These are phyloP conservation scores for Andrena hattorfiana DNA, from an alignment of 2,888 invertebrate genomes.

Conservation along the genomic window DNA sequence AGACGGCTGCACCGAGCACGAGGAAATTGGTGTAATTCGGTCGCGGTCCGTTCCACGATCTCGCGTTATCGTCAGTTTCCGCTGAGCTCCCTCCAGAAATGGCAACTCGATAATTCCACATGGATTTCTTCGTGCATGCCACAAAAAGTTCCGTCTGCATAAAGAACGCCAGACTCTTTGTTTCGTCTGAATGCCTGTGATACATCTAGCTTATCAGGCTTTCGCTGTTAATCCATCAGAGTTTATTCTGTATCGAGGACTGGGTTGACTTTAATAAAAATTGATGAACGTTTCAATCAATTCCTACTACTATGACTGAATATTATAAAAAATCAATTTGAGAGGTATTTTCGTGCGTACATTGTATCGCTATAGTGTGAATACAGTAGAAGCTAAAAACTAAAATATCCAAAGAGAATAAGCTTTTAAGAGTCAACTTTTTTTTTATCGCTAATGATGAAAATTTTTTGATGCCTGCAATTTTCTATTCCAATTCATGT, in stretches of 20 bases:
- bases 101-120: constrained; percentile 52
- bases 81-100: constrained; percentile 41
- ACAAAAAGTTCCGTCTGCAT: background rate
- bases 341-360: too few relatives aligned
- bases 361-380: too few relatives aligned
- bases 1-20: constrained; percentile 37
- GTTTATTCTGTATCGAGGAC: constrained; percentile 2
- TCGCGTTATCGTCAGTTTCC: constrained; percentile 62
- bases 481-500: too few relatives aligned
- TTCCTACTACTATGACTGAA: too few relatives aligned
- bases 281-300: too few relatives aligned
- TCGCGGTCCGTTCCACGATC: constrained; percentile 56
- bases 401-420: too few relatives aligned
- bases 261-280: too few relatives aligned
- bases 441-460: too few relatives aligned
- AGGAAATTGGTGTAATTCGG: constrained; percentile 72
- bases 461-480: too few relatives aligned
- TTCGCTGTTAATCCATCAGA: background rate
- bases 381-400: too few relatives aligned
- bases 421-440: too few relatives aligned
- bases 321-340: too few relatives aligned
- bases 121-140: constrained; percentile 37
- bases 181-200: background rate
- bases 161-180: background rate
- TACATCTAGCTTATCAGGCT: background rate